Evolutionary conservation across 2,888 invertebrate species (phyloP), one percentile per base, ranked within the genome.

Genomic region (Protonemura montana): DNA sequence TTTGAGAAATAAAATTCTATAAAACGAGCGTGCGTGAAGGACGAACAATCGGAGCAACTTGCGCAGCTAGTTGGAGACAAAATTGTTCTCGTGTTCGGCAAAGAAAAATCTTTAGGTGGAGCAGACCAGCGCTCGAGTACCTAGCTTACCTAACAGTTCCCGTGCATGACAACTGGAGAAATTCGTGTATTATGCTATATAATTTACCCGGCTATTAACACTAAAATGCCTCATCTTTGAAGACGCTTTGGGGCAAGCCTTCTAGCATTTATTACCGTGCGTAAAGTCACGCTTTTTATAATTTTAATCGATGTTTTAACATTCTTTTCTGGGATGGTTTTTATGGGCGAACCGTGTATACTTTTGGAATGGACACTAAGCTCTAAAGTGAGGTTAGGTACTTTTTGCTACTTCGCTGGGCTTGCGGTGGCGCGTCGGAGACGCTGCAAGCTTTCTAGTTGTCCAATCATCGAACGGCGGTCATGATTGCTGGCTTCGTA

Each of bases 271-370:
- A 59, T 59, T 59, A 59, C 59, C 59, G 59, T 59, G 59, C 59
- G 59, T 59, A 59, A 59, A 59, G 59, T 59, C 59, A 59, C 59
- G 59, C 59, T 59, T 59, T 59, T 59, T 59, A 59, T 59, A 10
- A 59, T 59, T 59, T 59, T 59, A 59, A 59, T 59, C 59, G 59
- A 59, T 59, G 59, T 59, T 59, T 59, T 59, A 59, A 59, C 59
- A 59, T 59, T 59, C 59, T 59, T 59, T 59, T 1, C 35, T 10
- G 35, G 59, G 21, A 21, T 13, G 59, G 7, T 59, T 59, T 59
- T 59, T 59, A 7, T 13, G 41, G 41, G 21, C 21, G 59, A 21
- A 59, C 59, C 13, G 21, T 59, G 59, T 59, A 59, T 59, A 59
- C 59, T 21, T 59, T 59, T 21, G 35, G 35, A 35, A 35, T 59